A percentile compares a stretch with the other conserved stretches of the same genome.
These are phyloP conservation scores for Holocentrus rufus DNA, from an alignment of 2,797 vertebrate species.

Conservation along the genomic window DNA sequence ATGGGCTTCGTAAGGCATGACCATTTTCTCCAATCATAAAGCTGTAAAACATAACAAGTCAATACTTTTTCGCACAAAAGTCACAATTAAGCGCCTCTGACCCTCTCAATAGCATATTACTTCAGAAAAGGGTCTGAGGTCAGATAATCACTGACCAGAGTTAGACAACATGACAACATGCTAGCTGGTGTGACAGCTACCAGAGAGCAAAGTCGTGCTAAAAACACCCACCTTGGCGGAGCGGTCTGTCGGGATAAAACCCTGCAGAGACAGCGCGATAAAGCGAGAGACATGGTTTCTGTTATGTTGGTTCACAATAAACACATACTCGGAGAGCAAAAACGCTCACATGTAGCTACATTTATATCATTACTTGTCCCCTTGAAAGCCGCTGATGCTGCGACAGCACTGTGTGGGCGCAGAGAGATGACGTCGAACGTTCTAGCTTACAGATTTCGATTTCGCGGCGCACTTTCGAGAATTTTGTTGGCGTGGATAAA, in stretches of 20 bases:
- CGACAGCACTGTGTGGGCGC: constrained; percentile 29
- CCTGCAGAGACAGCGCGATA: constrained; percentile 59
- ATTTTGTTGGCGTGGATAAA: not conserved
- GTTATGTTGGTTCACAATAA: constrained; percentile 2
- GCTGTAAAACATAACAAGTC: constrained; percentile 66
- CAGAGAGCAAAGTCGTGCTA: not conserved
- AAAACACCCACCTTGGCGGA: constrained; percentile 58
- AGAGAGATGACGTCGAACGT: constrained; percentile 54
- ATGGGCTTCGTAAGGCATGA: constrained; percentile 76
- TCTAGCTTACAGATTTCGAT: not conserved
- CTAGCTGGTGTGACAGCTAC: not conserved
- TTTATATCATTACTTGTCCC: constrained; percentile 1
- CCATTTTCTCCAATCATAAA: constrained; percentile 64
- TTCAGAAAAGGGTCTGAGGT: too few species aligned
- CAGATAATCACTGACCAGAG: too few species aligned
- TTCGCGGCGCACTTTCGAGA: constrained; percentile 58
- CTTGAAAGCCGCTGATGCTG: constrained; percentile 3
- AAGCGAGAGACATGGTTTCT: constrained; percentile 54
- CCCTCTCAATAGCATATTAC: too few species aligned
- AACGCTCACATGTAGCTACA: constrained; percentile 14
- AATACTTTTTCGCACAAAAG: not conserved
- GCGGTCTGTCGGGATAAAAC: constrained; percentile 47
- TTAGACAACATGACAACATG: constrained; percentile 29
- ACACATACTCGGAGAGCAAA: not conserved
- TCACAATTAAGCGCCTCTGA: not conserved